Conservation (phyloP, 1,140 invertebrate genomes). For the Eupeodes corollae region DNA sequence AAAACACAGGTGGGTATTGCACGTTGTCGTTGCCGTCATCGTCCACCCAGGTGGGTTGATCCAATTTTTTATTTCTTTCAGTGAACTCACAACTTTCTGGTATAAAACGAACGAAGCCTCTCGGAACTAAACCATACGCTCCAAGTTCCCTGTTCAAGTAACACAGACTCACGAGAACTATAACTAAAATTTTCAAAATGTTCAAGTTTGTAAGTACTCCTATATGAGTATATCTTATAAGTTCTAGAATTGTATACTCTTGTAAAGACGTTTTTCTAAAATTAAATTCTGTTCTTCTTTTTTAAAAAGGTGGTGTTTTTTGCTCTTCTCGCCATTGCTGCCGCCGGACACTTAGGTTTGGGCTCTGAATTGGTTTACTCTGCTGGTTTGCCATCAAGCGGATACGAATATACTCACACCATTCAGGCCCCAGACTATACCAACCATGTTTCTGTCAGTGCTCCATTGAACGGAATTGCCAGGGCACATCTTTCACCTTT, state of each 20-base stretch:
- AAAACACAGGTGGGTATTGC: too few relatives aligned
- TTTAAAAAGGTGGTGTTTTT: constrained; percentile 40
- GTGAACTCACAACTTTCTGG: too few relatives aligned
- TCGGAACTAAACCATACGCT: too few relatives aligned
- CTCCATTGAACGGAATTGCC: constrained; percentile 5
- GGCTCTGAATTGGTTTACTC: constrained; percentile 30
- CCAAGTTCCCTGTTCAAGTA: too few relatives aligned
- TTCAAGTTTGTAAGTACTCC: constrained; percentile 3
- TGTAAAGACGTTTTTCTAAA: constrained; percentile 25
- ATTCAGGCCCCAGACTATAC: constrained; percentile 5
- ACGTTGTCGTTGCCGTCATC: too few relatives aligned
- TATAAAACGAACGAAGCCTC: too few relatives aligned
- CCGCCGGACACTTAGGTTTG: constrained; percentile 36
- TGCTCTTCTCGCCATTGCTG: constrained; percentile 34
- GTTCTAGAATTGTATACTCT: not conserved
- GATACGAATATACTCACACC: constrained; percentile 6
- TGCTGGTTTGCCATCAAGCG: constrained; percentile 7
- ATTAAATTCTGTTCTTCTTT: too few relatives aligned
- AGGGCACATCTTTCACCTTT: not conserved
- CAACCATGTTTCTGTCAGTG: constrained; percentile 6
- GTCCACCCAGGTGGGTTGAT: too few relatives aligned
- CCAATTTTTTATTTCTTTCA: too few relatives aligned
- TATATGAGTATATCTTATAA: not conserved
- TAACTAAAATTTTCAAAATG: constrained; percentile 2
- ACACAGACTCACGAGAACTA: too few relatives aligned